Evolutionary conservation across 2,113 vertebrate genomes (phyloP).

Genomic region (human): GRCh38 chrX:91944501-91945000

Average conservation of each 20-base stretch:
- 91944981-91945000: background rate
- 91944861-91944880: background rate
- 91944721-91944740: background rate
- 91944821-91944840: background rate
- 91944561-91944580: background rate
- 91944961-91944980: conserved; percentile 10
- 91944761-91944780: background rate
- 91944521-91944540: background rate
- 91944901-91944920: background rate
- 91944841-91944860: background rate
- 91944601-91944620: background rate
- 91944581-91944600: background rate
- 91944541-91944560: background rate
- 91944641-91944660: background rate
- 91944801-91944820: background rate
- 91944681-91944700: background rate
- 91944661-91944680: background rate
- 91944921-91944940: background rate
- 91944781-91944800: background rate
- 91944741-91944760: background rate
- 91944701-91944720: background rate
- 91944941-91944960: background rate
- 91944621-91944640: background rate
- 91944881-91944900: background rate
- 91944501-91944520: background rate